phyloP scores from a whole-genome alignment of 2,888 invertebrate species.

The Macrosoma leucophasiata region DNA sequence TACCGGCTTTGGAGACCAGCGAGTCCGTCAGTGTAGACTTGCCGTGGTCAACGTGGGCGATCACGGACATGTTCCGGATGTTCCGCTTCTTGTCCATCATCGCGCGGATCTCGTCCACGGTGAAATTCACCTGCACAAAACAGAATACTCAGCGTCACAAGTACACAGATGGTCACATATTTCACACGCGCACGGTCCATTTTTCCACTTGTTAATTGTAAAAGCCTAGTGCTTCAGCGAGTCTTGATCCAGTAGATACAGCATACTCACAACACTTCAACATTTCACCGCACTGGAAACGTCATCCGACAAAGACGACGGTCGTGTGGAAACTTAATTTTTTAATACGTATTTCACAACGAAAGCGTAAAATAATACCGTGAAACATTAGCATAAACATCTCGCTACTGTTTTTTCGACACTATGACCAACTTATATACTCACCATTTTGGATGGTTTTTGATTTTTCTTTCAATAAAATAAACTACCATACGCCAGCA shows the following conservation, averaged over 20 bases:
- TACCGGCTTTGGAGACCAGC: constrained; percentile 99
- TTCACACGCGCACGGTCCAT: constrained; percentile 54
- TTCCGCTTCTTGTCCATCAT: constrained; percentile 99
- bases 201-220: constrained; percentile 13
- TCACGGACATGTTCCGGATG: constrained; percentile 99
- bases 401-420: constrained; percentile 43
- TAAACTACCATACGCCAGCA: constrained; percentile 88
- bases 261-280: constrained; percentile 33
- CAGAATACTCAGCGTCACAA: constrained; percentile 45
- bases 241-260: not conserved
- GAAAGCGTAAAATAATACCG: constrained; percentile 49
- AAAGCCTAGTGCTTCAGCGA: too few relatives aligned
- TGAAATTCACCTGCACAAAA: constrained; percentile 97
- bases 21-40: constrained; percentile 99
- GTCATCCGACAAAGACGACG: constrained; percentile 62
- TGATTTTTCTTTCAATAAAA: constrained; percentile 83
- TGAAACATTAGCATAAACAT: constrained; percentile 37
- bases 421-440: constrained; percentile 58
- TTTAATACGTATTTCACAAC: constrained; percentile 32
- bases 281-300: constrained; percentile 52
- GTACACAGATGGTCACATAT: constrained; percentile 43
- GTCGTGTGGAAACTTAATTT: constrained; percentile 38
- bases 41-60: constrained; percentile 99
- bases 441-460: constrained; percentile 89
- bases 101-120: constrained; percentile 98